Base-by-base conservation (phyloP, 2,113 vertebrate species). In the Ellobius talpinus region DNA sequence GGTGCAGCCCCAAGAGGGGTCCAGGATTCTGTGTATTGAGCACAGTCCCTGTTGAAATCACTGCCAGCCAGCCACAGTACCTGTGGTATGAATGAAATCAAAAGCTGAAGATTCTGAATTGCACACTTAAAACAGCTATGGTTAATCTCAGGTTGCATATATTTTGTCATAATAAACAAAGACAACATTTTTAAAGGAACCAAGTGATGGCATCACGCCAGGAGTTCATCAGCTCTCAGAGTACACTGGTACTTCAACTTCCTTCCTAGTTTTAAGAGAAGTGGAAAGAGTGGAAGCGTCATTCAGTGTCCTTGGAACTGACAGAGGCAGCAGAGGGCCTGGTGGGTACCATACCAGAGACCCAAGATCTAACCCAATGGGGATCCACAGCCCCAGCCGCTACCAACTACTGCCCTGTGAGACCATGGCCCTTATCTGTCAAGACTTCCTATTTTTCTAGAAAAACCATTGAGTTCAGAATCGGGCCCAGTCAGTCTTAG, bases 401-500 rank as follows among this genome's bases (percentile, higher is more conserved):
- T 58, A 73, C 26, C 77, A 24, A 26, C 55, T 1, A 10, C 26
- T 42, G 13, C 47, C 45, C 24, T 19, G 42, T 11, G 45, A 47
- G 33, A 14, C 39, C 3, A 79, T 0, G 16, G 19, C 39, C 42
- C 70, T 12, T 1, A 45, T 1, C 55, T 58, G 10, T 45, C 84
- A 66, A 9, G 63, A 42, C 19, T 16, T 47, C 47, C 33, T n/a
- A 3, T 47, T 26, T 90, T 66, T 65, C 74, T 65, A 87, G 70
- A 92, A 96, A 65, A 58, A 58, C 21, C 5, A 1, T 0, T 1
- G 39, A n/a, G 47, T 42, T 47, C 58, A 13, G 39, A 47, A 45
- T 36, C 68, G 5, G 58, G 6, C 16, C 61, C 11, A 10, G 10
- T 4, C n/a, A 13, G 33, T 0, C 1, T 3, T 1, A 73, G 78